Evolutionary conservation across 2,888 invertebrate genomes (phyloP), one percentile per base, ranked within the genome.

Genomic region (Tetragonula carbonaria): DNA sequence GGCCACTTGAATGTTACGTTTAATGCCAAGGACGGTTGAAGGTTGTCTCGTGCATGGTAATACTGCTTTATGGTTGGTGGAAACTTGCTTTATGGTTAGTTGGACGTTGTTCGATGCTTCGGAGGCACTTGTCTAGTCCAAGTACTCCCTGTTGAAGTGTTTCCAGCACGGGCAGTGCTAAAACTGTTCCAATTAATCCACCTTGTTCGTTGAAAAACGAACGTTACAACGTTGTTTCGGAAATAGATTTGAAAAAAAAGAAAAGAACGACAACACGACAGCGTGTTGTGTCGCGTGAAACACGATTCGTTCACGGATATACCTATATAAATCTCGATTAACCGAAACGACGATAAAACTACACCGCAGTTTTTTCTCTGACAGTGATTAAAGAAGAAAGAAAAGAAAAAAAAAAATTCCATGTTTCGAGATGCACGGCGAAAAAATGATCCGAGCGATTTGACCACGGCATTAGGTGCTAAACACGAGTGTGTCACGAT

Each of bases 21-120:
- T 86, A 88, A 90, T 90, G 88, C 81, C 88, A 88, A 88, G 88
- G 90, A 70, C 86, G 68, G 68, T 55, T 55, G 45, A 80, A 87
- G 76, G 66, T 71, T 77, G 70, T 38, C 53, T 73, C 66, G 33
- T 18, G 21, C 33, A 55, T 65, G 18, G 53, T 53, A 72, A 28
- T 23, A 33, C 23, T 16, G 66, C 53, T 63, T 75, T 50, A 62
- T 23, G 65, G 53, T 50, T 79, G 33, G 28, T 28, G 68, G 5
- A 63, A 78, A 70, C 57, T 45, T 45, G 45, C 45, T 76, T 78
- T 75, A 76, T 51, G 65, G 75, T 53, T 68, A 75, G 73, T 68
- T 78, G 62, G 63, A 70, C 28, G 33, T 53, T 70, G 51, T 38
- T 59, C 68, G 78, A 62, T 51, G 65, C 62, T 68, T 53, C 67